Percentiles rank a stretch among this genome's conserved stretches.
phyloP scores from a whole-genome alignment of 2,888 invertebrate genomes.

The Sinhomidia bicolor region DNA sequence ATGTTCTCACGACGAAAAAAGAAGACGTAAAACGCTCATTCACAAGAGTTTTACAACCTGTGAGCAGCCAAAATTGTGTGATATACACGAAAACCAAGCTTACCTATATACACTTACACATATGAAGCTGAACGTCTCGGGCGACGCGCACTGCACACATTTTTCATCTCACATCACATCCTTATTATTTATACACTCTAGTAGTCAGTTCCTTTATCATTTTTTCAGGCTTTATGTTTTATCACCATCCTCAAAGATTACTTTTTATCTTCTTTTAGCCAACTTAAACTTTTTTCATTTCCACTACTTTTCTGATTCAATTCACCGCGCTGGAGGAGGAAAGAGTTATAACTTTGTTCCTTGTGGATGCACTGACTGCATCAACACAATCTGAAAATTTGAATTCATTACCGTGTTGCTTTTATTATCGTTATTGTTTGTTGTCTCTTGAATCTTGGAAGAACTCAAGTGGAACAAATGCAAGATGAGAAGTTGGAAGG shows the following conservation, averaged over 20 bases:
- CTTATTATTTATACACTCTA: too few species aligned
- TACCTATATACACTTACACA: too few species aligned
- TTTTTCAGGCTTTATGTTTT: slow-evolving; percentile 18
- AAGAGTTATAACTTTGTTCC: not conserved
- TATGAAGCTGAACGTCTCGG: too few species aligned
- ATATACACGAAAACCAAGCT: too few species aligned
- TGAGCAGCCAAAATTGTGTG: not conserved
- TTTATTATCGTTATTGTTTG: slow-evolving; percentile 1
- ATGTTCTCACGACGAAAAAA: slow-evolving; percentile 3
- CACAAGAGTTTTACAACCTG: slow-evolving; percentile 8
- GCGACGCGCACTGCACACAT: too few species aligned
- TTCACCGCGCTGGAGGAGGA: not conserved
- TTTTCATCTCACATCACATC: too few species aligned
- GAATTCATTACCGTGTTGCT: slow-evolving; percentile 39
- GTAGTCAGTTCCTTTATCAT: not conserved
- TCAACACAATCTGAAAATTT: not conserved
- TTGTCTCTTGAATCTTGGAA: not conserved
- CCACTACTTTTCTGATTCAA: not conserved
- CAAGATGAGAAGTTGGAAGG: not conserved
- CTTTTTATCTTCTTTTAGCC: not conserved
- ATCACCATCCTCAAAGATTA: slow-evolving; percentile 15
- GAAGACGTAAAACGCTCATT: not conserved
- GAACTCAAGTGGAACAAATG: slow-evolving; percentile 47
- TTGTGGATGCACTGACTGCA: not conserved
- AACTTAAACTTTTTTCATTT: not conserved